These are phyloP conservation scores for Cromileptes altivelis DNA, from an alignment of 2,113 vertebrate genomes.

Conservation along the genomic window DNA sequence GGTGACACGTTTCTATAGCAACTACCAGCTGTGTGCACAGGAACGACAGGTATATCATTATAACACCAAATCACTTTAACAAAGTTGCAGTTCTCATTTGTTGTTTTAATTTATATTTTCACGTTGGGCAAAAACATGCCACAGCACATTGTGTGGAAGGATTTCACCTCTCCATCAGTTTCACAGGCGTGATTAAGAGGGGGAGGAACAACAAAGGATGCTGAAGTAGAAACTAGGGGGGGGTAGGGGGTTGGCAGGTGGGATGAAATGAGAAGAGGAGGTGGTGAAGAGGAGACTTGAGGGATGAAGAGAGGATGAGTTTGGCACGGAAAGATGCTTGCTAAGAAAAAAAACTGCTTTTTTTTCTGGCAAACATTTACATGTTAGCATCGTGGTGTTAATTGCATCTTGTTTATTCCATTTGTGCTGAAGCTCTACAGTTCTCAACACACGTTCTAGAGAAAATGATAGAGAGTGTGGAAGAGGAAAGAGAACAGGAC, in stretches of 20 bases:
- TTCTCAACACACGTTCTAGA: neutral
- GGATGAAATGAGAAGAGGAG: constrained; percentile 15
- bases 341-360: neutral
- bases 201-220: neutral
- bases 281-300: neutral
- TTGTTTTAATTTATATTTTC: neutral
- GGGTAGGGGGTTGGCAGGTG: neutral
- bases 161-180: neutral
- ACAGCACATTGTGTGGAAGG: neutral
- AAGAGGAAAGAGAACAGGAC: neutral
- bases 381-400: neutral
- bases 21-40: constrained; percentile 68
- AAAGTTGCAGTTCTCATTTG: neutral
- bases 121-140: neutral
- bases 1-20: constrained; percentile 78
- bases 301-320: constrained; percentile 11
- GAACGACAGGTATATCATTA: constrained; percentile 53
- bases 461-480: neutral
- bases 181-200: constrained; percentile 24
- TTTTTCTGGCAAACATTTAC: neutral
- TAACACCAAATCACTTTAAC: constrained; percentile 8
- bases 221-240: neutral
- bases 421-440: neutral
- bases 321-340: constrained; percentile 10
- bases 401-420: constrained; percentile 28